A percentile compares a stretch with the other conserved stretches of the same genome.
Evolutionary conservation across 2,113 vertebrate species (phyloP).

Genomic region (Raja brachyura): DNA sequence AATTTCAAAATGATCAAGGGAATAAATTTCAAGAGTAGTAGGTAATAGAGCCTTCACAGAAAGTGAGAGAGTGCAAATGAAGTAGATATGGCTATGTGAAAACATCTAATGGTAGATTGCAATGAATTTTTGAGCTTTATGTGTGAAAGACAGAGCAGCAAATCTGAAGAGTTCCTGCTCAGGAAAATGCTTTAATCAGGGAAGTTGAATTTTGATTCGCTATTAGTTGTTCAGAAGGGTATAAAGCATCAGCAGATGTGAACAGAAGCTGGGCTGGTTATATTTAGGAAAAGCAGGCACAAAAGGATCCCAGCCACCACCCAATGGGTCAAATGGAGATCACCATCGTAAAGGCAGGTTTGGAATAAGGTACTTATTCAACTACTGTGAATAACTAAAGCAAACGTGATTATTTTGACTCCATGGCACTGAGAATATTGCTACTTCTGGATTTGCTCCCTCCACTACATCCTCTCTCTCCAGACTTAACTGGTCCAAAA

Average conservation of each 20-base stretch:
- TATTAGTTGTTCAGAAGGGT: background rate
- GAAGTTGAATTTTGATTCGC: background rate
- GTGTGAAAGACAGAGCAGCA: background rate
- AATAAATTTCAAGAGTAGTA: background rate
- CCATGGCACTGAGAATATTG: no score
- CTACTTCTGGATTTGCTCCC: no score
- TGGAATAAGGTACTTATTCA: background rate
- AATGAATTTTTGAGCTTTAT: background rate
- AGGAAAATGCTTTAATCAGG: background rate
- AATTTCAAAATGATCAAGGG: background rate
- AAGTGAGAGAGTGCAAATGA: background rate
- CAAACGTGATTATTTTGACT: background rate
- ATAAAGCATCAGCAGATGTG: background rate
- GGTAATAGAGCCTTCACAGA: background rate
- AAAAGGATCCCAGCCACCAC: background rate
- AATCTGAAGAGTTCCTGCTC: background rate
- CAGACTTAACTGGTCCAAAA: no score
- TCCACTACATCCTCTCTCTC: no score
- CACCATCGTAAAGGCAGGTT: background rate
- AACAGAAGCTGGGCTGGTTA: background rate
- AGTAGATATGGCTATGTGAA: background rate
- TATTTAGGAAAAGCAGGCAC: background rate
- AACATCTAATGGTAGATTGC: background rate
- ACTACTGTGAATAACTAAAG: background rate
- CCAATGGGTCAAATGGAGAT: background rate